These are phyloP conservation scores for Enteromius fasciolatus DNA, from an alignment of 2,797 vertebrate genomes.

Conservation along the genomic window DNA sequence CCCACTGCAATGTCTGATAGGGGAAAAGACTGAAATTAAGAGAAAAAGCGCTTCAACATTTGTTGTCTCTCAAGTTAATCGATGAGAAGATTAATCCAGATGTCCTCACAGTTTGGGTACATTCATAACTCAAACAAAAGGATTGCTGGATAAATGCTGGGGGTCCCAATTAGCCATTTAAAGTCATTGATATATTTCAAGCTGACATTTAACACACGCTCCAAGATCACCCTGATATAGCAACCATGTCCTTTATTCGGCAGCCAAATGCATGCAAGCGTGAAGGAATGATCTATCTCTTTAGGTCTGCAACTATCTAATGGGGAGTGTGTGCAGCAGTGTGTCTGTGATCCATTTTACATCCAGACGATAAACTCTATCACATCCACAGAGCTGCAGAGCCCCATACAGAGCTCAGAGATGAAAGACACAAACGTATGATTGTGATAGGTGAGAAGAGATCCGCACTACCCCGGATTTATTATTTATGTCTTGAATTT, in stretches of 20 bases:
- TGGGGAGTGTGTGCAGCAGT: slow-evolving; percentile 14
- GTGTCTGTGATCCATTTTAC: slow-evolving; percentile 51
- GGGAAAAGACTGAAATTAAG: neutral
- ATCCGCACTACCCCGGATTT: neutral
- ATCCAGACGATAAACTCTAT: slow-evolving; percentile 47
- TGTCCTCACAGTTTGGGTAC: slow-evolving; percentile 28
- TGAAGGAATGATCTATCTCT: slow-evolving; percentile 43
- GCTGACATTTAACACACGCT: neutral
- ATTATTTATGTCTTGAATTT: slow-evolving; percentile 10
- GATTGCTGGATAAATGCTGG: slow-evolving; percentile 41
- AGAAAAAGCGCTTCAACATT: neutral
- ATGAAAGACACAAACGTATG: slow-evolving; percentile 45
- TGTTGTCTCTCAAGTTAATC: neutral
- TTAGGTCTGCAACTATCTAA: slow-evolving; percentile 42
- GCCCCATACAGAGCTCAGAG: slow-evolving; percentile 33
- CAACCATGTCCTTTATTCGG: slow-evolving; percentile 14
- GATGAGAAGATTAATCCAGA: neutral
- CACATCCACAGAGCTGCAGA: slow-evolving; percentile 34
- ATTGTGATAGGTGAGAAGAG: slow-evolving; percentile 30
- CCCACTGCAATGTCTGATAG: neutral
- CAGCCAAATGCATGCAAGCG: slow-evolving; percentile 22
- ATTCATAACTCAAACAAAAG: slow-evolving; percentile 43
- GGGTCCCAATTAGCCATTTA: slow-evolving; percentile 23
- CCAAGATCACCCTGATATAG: slow-evolving; percentile 17
- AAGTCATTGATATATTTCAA: slow-evolving; percentile 26